Base-by-base conservation (phyloP, 2,113 vertebrate genomes). In the Oryzias celebensis region DNA sequence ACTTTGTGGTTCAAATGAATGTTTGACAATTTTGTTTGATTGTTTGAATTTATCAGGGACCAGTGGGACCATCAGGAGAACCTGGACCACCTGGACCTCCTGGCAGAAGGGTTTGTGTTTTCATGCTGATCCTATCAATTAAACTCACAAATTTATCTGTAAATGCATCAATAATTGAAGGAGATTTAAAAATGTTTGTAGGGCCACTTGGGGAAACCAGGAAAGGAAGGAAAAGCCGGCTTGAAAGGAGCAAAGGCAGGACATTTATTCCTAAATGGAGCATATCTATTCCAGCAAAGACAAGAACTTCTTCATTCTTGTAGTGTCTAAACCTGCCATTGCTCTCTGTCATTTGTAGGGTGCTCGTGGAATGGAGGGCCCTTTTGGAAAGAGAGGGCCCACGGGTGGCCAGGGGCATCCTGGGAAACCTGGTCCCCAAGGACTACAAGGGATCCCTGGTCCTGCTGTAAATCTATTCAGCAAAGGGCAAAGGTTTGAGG, bases 181-280 rank as follows among this genome's bases (percentile, higher is more conserved):
- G 55, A 50, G 42, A 57, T 53, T 64, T 54, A 48, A 63, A 71
- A 61, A 71, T 24, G 20, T 65, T 58, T 78, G 26, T 81, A 99
- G 96, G 96, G 97, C 26, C 96, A 96, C 55, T 85, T 96, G 46
- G 97, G 96, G 22, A 94, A 96, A 73, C 72, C 88, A 4, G 97
- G 97, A 52, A 95, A 96, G 0, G 93, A 95, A 80, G 97, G 97
- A 75, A 94, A 95, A 56, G 87, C 92, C 7, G 96, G 97, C 49
- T 88, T 96, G 72, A 99, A 98, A 81, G 97, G 97, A 78, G 87
- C 87, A 28, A 99, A 98, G 94, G 97, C 98, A 58, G 82, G 75
- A 12, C 7, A 54, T 22, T 8, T 6, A 80, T 87, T 68, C 14
- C 20, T 20, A 20, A 20, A 20, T 20, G 20, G 20, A 20, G 20